Conservation (phyloP, 1,140 invertebrate genomes). For the Lucilia sericata region DNA sequence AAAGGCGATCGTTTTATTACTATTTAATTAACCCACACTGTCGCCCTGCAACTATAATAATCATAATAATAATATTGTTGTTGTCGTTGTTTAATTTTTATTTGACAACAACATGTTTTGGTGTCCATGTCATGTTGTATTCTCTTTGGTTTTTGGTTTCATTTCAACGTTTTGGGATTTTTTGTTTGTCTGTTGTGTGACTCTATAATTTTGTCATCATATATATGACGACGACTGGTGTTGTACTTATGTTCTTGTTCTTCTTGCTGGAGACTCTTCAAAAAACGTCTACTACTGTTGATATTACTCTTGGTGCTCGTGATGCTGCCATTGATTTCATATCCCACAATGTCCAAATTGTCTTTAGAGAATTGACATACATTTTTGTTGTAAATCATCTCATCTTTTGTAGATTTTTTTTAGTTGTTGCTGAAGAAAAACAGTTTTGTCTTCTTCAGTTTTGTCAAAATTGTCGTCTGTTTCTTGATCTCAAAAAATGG, state of each 20-base stretch:
- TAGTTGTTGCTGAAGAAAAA: not conserved
- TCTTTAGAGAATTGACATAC: slow-evolving; percentile 42
- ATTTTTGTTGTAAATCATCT: slow-evolving; percentile 39
- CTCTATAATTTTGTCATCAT: slow-evolving; percentile 10
- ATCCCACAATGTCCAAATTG: slow-evolving; percentile 32
- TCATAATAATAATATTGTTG: slow-evolving; percentile 36
- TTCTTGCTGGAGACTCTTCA: too few relatives aligned
- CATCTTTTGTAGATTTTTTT: slow-evolving; percentile 9
- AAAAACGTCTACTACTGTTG: not conserved
- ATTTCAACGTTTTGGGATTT: not conserved
- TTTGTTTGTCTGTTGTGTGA: not conserved
- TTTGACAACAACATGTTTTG: slow-evolving; percentile 43
- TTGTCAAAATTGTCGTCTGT: slow-evolving; percentile 10
- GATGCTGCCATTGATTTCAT: slow-evolving; percentile 3
- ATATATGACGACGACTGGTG: not conserved
- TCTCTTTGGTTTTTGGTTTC: slow-evolving; percentile 22
- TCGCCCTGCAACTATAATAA: not conserved
- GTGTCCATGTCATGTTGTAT: slow-evolving; percentile 40
- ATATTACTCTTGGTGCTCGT: not conserved
- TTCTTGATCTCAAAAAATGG: slow-evolving; percentile 23
- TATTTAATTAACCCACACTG: too few relatives aligned
- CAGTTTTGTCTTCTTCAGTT: not conserved
- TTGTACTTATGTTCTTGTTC: not conserved
- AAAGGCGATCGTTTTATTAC: too few relatives aligned
- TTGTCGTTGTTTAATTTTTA: slow-evolving; percentile 36